Evolutionary conservation across 2,888 invertebrate genomes (phyloP), one percentile per base, ranked within the genome.

Genomic region (Acronicta leporina): DNA sequence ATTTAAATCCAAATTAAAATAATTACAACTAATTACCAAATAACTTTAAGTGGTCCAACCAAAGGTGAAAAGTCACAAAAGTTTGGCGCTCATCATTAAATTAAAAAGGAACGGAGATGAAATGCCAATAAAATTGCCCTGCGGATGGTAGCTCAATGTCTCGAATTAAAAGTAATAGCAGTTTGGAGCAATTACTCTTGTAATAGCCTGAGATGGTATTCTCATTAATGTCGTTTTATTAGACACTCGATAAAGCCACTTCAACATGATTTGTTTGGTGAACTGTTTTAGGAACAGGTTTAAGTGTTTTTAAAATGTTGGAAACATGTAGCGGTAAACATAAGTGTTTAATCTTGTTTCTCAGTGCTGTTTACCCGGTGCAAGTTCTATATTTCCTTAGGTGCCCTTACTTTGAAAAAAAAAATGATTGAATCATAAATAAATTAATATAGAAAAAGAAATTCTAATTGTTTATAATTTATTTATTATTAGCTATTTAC

Each of bases 91-190:
- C 74, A 75, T 77, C 44, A 62, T 82, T 75, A 78, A 73, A 63
- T 45, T 41, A 52, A 71, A 66, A 49, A 33, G 13, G 57, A 66
- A 49, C 56, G 71, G 81, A 74, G 84, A 84, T 77, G 80, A 84
- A 85, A 84, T 77, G 76, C 69, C 81, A 78, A 84, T 86, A 79
- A 80, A 81, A 82, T 79, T 73, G 75, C 56, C 41, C 52, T 71
- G 57, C 45, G 68, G 60, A 81, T 77, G 68, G 77, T 16, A 60
- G 48, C 64, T 70, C 71, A 74, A 73, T 74, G 68, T 47, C 68
- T 67, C 66, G 45, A 74, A 80, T 78, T 80, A 75, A 66, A 70
- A 62, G 46, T 68, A 75, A 71, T 73, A 66, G 68, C 16, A 43
- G 51, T 66, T 54, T 57, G 44, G 42, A 20, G 57, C 14, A 55